Evolutionary conservation across 2,888 invertebrate species (phyloP), one percentile per base, ranked within the genome.

Genomic region (Pasiphila rectangulata): DNA sequence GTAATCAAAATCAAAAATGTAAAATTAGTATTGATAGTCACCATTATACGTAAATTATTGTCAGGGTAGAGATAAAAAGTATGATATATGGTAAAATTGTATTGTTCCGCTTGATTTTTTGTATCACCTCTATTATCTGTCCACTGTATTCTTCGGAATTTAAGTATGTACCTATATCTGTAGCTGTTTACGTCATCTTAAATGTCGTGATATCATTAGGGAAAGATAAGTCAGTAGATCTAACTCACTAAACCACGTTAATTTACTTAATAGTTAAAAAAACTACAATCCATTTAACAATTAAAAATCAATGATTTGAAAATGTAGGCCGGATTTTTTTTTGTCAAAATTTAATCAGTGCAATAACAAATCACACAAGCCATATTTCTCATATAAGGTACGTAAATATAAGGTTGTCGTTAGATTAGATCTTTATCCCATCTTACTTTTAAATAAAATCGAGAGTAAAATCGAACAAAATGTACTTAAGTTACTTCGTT

Each of bases 11-110:
- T 75, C 82, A 85, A 84, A 75, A 75, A 75, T 71, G 60, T 56
- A 79, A 75, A 75, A 67, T 79, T 86, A 87, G 84, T 79, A 72
- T 83, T 83, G 72, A 81, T 87, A 87, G 83, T 85, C 93, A 93
- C 93, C 93, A 92, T 93, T 92, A 94, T 94, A 94, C 94, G 94
- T 94, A 94, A 94, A 93, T 93, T 93, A 92, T 92, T 94, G 94
- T 94, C 94, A 94, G 94, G 94, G 94, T 94, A 87, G 86, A 85
- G 67, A 79, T 76, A 83, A 84, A n/a, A 74, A 63, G 56, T 72
- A 72, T 80, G 78, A 74, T 72, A 77, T 71, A 79, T 72, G 52
- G 57, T 74, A 79, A 68, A 73, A 42, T 55, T 78, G 74, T 75
- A 72, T 76, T 64, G 72, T 66, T 76, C 79, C 63, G 83, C 83